phyloP scores from a whole-genome alignment of 2,888 invertebrate species.

The Aleiodes leptofemur region DNA sequence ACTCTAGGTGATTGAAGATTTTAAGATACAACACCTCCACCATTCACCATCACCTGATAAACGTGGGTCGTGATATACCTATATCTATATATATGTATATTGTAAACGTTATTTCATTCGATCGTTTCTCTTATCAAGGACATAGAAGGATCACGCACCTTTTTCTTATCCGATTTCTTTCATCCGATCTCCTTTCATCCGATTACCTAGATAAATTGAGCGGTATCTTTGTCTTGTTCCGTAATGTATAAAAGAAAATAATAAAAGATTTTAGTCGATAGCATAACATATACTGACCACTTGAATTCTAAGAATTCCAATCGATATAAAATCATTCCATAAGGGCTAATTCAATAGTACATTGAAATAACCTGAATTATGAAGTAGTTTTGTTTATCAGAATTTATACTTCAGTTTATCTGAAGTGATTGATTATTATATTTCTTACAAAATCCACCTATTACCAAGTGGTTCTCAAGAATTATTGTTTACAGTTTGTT shows the following conservation, averaged over 20 bases:
- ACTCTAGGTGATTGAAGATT: slow-evolving; percentile 18
- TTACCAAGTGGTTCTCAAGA: too few relatives aligned
- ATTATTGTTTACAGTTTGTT: too few relatives aligned
- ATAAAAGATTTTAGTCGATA: not conserved
- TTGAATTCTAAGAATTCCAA: too few relatives aligned
- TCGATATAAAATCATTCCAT: too few relatives aligned
- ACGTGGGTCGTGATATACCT: not conserved
- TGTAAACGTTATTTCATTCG: slow-evolving; percentile 5
- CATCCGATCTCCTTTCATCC: slow-evolving; percentile 38
- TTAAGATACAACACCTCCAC: slow-evolving; percentile 6
- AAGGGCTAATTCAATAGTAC: too few relatives aligned
- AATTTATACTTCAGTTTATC: too few relatives aligned
- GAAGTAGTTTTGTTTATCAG: too few relatives aligned
- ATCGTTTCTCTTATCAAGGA: slow-evolving; percentile 44
- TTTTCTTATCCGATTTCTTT: slow-evolving; percentile 40
- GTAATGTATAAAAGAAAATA: not conserved
- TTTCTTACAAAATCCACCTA: too few relatives aligned
- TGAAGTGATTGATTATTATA: too few relatives aligned
- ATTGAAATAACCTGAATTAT: too few relatives aligned
- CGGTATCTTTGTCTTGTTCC: slow-evolving; percentile 14
- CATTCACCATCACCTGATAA: slow-evolving; percentile 12
- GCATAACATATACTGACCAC: too few relatives aligned
- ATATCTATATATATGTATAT: not conserved
- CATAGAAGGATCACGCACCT: slow-evolving; percentile 39
- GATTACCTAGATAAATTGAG: slow-evolving; percentile 19